Evolutionary conservation across 2,113 vertebrate species (phyloP).

Genomic region (Panthera tigris): DNA sequence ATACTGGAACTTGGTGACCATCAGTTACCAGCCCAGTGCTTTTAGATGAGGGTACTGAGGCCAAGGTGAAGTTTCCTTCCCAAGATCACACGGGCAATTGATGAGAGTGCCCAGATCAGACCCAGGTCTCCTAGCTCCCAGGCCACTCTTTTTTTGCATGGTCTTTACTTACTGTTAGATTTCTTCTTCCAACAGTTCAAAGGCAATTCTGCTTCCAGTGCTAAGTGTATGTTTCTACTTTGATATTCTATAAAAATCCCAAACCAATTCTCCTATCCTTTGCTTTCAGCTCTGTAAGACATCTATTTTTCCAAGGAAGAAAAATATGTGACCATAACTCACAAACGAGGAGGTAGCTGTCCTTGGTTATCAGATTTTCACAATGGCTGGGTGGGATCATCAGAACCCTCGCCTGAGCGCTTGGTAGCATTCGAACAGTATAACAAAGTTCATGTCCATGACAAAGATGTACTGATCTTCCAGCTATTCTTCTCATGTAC

Average conservation of each 20-base stretch:
- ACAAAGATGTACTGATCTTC: not conserved
- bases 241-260: not conserved
- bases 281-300: not conserved
- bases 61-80: not conserved
- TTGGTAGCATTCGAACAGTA: not conserved
- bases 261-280: not conserved
- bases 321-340: not conserved
- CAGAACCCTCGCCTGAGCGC: not conserved
- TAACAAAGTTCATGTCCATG: not conserved
- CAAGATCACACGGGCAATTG: not conserved
- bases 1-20: not conserved
- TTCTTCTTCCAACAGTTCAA: conserved; percentile 1
- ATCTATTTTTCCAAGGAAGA: conserved; percentile 40
- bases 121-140: not conserved
- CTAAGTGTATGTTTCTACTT: conserved; percentile 19
- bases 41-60: not conserved
- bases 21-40: not conserved
- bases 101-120: not conserved
- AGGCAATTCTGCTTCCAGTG: not conserved
- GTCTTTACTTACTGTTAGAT: not conserved
- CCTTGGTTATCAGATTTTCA: not conserved
- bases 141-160: not conserved
- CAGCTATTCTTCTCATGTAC: not conserved
- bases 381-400: not conserved
- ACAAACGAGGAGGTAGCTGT: not conserved